Evolutionary conservation across 2,113 vertebrate genomes (phyloP), one percentile per base, ranked within the genome.

Genomic region (Mormyrus lacerda): DNA sequence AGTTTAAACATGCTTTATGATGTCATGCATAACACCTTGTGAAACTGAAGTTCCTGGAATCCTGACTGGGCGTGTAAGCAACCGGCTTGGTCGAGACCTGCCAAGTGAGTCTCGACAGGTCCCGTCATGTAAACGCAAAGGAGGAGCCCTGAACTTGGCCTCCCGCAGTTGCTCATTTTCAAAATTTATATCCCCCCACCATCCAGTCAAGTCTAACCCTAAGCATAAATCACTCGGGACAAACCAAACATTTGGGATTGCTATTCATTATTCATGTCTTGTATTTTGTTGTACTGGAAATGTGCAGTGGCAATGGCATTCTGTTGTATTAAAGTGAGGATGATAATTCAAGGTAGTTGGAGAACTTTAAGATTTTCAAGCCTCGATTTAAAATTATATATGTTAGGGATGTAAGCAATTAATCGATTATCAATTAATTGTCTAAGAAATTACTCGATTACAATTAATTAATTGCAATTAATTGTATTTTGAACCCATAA

Each of bases 31-130:
- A 48, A 85, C 21, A 19, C 82, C 42, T 21, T n/a, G 42, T 85
- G 82, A 85, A 85, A 85, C 82, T 85, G 82, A 17, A 42, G 73
- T 85, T 85, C 82, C 82, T 85, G 82, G 42, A 85, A 85, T 39
- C 45, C 19, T 8, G 39, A 48, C 45, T 85, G 44, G 82, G 82
- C 47, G 82, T 85, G 82, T 44, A 48, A 48, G 39, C 21, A 5
- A 69, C 82, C 19, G 39, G 82, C 82, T 27, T 0, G 21, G 21
- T 0, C 9, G 3, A 44, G 82, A 85, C 44, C 42, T 48, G 82
- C 82, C 10, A 5, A 48, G 82, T 85, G 39, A 48, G 82, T 4
- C 44, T n/a, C 44, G 21, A 85, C 82, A 85, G 82, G 82, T 48
- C 35, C 48, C 7, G 1, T 85, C 82, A 4, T 44, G 82, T n/a